Base-by-base conservation (phyloP, 2,113 vertebrate species). In the Tachuris rubrigastra region DNA sequence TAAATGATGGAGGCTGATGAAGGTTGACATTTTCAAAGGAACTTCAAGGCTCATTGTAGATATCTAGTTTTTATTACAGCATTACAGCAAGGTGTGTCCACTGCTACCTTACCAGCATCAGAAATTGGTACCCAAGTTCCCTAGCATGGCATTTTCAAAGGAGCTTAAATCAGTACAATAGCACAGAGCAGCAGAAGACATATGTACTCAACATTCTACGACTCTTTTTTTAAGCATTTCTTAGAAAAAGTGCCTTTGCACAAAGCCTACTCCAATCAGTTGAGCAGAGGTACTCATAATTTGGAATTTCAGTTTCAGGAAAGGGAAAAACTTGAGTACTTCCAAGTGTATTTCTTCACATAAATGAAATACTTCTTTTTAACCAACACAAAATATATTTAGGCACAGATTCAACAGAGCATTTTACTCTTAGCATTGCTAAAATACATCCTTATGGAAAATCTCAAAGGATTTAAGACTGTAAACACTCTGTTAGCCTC, bases 1-100 rank as follows among this genome's bases (percentile, higher is more conserved):
- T 65, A n/a, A 60, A 49, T 44, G 5, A 33, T 24, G 0, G 5
- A 49, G 15, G 6, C 5, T 47, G 6, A 42, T 20, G 0, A 4
- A 42, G 12, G 6, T 6, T 42, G 7, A 23, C 27, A 60, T 60
- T 89, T 84, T 58, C 56, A 82, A 56, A 82, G 20, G 24, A 69
- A 3, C 20, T 52, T 93, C 23, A 76, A 66, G 23, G 25, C 1
- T 82, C 3, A 33, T 52, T 15, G 21, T 31, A 67, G n/a, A 58
- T 41, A 37, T 8, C 30, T 46, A 21, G 10, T 46, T 72, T 85
- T 87, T 62, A 74, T 3, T 4, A 2, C 42, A 77, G 9, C 13
- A 9, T 69, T 66, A 58, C 7, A 69, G 15, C 9, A 83, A 90
- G 27, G 3, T 14, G 44, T 13, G 7, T 53, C 28, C 72, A 39